These are phyloP conservation scores for Hemicordylus capensis DNA, from an alignment of 2,113 vertebrate genomes.

Conservation along the genomic window DNA sequence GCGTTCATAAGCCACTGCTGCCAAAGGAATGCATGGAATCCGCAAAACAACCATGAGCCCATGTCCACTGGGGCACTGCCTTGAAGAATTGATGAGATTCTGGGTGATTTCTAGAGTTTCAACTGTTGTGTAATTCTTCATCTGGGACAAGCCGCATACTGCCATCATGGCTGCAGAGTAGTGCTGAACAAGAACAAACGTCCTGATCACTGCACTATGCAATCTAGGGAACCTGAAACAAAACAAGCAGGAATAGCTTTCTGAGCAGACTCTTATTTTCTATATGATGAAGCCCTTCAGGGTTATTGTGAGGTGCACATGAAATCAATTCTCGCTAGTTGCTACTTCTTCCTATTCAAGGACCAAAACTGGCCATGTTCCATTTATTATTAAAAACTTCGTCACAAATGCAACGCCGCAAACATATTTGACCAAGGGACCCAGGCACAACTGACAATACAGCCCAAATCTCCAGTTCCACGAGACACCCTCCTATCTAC, in stretches of 20 bases:
- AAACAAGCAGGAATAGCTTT: slow-evolving; percentile 8
- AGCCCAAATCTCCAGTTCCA: not conserved
- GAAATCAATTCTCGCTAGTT: not conserved
- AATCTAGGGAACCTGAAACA: slow-evolving; percentile 90
- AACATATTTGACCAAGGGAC: not conserved
- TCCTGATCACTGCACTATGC: slow-evolving; percentile 94
- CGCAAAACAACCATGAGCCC: slow-evolving; percentile 96
- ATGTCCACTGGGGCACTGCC: slow-evolving; percentile 86
- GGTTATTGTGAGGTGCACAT: too few relatives aligned
- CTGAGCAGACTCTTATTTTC: not conserved
- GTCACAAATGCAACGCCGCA: not conserved
- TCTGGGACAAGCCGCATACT: slow-evolving; percentile 84
- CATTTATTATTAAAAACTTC: not conserved
- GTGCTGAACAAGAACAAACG: slow-evolving; percentile 93
- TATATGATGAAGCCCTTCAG: not conserved
- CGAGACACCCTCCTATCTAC: not conserved
- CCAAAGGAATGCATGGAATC: slow-evolving; percentile 90
- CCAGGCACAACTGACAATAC: fast-evolving
- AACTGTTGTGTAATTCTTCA: slow-evolving; percentile 95
- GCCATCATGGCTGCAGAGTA: slow-evolving; percentile 95
- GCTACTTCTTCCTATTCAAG: not conserved
- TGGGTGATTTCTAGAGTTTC: slow-evolving; percentile 96
- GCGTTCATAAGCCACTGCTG: slow-evolving; percentile 88
- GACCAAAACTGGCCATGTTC: not conserved
- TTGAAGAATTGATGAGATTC: slow-evolving; percentile 86